Percentiles rank a stretch among this genome's conserved stretches.
phyloP scores from a whole-genome alignment of 2,888 invertebrate genomes.

The Tricholauxania praeusta region DNA sequence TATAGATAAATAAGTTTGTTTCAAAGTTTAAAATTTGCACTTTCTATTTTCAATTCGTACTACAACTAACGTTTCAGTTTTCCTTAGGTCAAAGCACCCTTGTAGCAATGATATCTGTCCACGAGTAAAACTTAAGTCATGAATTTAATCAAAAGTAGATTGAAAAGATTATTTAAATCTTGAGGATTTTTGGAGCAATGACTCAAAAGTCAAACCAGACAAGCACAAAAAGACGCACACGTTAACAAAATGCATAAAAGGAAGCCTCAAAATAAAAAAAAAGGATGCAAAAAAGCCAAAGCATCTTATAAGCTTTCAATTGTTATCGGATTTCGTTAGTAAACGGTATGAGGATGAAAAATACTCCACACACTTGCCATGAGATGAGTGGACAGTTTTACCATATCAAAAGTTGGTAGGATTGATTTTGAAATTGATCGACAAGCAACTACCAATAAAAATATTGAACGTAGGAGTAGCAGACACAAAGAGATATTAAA shows the following conservation, averaged over 20 bases:
- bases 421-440: conserved; percentile 31
- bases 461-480: not conserved
- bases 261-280: no score
- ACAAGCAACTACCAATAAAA: conserved; percentile 2
- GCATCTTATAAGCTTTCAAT: conserved; percentile 20
- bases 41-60: no score
- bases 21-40: no score
- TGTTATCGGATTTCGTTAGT: not conserved
- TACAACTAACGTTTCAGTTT: no score
- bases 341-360: not conserved
- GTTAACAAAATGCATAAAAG: no score
- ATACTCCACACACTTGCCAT: not conserved
- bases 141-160: not conserved
- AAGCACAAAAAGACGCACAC: not conserved
- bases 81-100: no score
- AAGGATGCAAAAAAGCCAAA: not conserved
- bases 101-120: no score
- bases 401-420: conserved; percentile 14
- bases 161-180: conserved; percentile 23
- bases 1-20: no score
- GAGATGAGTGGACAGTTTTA: not conserved
- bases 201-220: not conserved
- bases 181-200: not conserved
- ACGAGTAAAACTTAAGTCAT: no score
- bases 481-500: not conserved